Percentiles rank a stretch among this genome's conserved stretches.
phyloP scores from a whole-genome alignment of 2,113 vertebrate species.

The Rhombomys opimus region DNA sequence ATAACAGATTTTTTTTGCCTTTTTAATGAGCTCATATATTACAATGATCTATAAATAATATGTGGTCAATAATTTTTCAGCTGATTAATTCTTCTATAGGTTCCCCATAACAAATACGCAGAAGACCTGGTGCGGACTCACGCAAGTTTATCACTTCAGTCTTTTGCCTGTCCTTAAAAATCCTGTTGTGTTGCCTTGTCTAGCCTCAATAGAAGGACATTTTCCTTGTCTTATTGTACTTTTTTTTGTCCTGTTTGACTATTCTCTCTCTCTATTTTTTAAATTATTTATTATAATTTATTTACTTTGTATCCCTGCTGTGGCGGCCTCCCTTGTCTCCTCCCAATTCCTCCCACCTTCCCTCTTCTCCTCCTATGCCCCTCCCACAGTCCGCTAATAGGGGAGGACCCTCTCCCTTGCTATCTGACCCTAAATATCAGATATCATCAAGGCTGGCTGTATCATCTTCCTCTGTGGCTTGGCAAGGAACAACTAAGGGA shows the following conservation, averaged over 20 bases:
- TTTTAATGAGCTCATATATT: neutral
- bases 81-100: neutral
- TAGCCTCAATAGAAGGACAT: accelerated
- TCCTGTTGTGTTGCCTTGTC: neutral
- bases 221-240: neutral
- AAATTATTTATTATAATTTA: no score
- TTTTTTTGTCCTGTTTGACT: neutral
- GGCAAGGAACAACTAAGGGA: no score
- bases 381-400: no score
- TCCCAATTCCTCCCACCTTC: no score
- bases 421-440: no score
- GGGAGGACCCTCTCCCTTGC: no score
- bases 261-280: neutral
- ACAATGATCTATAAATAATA: neutral
- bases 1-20: neutral
- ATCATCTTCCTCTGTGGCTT: no score
- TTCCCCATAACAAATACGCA: neutral
- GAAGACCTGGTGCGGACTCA: neutral
- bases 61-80: neutral
- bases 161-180: neutral
- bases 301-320: no score
- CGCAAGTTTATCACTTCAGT: neutral
- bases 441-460: no score
- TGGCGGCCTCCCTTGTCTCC: no score
- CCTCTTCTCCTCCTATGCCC: no score